Percentiles rank a stretch among this genome's conserved stretches.
Conservation (phyloP, 2,797 vertebrate genomes). For the Erethizon dorsatum region DNA sequence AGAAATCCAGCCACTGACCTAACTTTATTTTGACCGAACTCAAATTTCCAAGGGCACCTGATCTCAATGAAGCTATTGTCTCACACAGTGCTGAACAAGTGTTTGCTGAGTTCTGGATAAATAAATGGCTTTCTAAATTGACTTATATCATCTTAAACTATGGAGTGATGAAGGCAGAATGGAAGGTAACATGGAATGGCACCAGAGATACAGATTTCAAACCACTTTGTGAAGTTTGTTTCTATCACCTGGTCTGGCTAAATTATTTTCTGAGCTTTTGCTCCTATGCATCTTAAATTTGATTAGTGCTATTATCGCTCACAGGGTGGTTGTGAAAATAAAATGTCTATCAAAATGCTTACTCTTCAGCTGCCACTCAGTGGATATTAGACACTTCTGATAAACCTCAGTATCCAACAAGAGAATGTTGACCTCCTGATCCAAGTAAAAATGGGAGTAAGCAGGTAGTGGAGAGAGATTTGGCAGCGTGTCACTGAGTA, state of each 20-base stretch:
- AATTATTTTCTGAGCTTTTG: constrained; percentile 26
- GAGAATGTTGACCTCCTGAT: not conserved
- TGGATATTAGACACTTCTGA: not conserved
- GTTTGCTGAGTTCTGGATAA: not conserved
- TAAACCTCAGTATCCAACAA: not conserved
- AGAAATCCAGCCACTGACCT: not conserved
- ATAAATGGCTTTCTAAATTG: not conserved
- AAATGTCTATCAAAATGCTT: not conserved
- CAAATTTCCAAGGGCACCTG: not conserved
- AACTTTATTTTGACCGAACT: not conserved
- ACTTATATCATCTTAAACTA: not conserved
- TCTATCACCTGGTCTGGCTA: not conserved
- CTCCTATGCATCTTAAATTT: not conserved
- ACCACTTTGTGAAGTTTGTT: not conserved
- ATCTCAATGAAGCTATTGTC: not conserved
- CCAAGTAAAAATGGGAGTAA: not conserved
- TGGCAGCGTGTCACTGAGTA: not conserved
- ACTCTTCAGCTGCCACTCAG: not conserved
- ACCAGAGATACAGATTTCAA: not conserved
- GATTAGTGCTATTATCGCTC: not conserved
- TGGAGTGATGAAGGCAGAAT: not conserved
- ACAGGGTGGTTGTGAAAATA: not conserved
- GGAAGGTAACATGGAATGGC: not conserved
- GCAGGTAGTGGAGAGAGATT: not conserved
- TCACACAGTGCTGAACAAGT: not conserved